A percentile compares a stretch with the other conserved stretches of the same genome.
Conservation (phyloP, 2,113 vertebrate species). For the Psittacus erithacus region DNA sequence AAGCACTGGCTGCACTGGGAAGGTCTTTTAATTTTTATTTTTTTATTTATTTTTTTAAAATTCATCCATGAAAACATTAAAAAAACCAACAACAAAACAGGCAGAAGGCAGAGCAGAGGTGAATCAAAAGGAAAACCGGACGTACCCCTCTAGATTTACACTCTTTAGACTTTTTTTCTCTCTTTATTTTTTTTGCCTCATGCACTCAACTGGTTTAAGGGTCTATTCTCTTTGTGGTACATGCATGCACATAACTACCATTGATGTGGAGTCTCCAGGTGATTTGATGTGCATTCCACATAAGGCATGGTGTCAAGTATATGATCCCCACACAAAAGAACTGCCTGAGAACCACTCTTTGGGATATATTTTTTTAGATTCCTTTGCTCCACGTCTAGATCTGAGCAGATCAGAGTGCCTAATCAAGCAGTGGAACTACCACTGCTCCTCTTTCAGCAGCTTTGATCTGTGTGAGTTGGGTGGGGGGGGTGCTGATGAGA, state of each 20-base stretch:
- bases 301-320: conserved; percentile 66
- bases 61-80: not conserved
- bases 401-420: conserved; percentile 52
- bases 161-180: not conserved
- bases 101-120: not conserved
- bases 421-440: conserved; percentile 36
- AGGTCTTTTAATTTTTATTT: not conserved
- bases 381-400: conserved; percentile 31
- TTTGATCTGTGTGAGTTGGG: not conserved
- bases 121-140: not conserved
- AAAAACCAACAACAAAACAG: not conserved
- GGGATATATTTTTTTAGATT: conserved; percentile 1
- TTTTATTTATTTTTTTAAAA: not conserved
- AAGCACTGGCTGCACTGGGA: not conserved
- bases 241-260: conserved; percentile 64
- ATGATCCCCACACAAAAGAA: conserved; percentile 58
- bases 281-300: conserved; percentile 73
- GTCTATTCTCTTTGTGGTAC: conserved; percentile 56
- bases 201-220: conserved; percentile 32
- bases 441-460: conserved; percentile 8
- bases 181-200: not conserved
- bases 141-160: not conserved
- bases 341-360: conserved; percentile 34
- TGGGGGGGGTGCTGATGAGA: not conserved
- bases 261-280: conserved; percentile 64